Evolutionary conservation across 23 tunicate genomes (phyloP).

Genomic region (Ascidia mentula): DNA sequence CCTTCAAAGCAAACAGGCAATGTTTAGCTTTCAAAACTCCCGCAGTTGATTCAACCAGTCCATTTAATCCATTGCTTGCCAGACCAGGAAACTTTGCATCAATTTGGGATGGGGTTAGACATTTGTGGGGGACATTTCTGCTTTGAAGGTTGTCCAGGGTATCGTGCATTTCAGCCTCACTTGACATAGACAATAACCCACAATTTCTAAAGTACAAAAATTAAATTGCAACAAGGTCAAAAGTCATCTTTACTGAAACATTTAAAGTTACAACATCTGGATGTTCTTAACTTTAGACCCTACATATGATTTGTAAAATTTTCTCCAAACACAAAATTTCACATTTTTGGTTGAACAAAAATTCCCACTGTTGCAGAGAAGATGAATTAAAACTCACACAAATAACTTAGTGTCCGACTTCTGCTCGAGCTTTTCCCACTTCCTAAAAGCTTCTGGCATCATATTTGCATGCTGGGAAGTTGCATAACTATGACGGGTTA

Average conservation of each 20-base stretch:
- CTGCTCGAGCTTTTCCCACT: conserved; percentile 62
- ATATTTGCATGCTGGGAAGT: conserved; percentile 29
- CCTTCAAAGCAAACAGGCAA: conserved; percentile 57
- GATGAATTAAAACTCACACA: too few species aligned
- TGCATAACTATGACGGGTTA: conserved; percentile 45
- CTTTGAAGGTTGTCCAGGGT: neutral
- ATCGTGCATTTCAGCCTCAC: neutral
- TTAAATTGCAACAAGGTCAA: too few species aligned
- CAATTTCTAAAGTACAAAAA: neutral
- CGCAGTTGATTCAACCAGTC: conserved; percentile 42
- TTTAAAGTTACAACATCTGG: too few species aligned
- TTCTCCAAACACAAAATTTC: neutral
- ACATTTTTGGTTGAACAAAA: neutral
- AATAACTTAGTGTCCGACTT: conserved; percentile 24
- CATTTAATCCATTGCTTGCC: conserved; percentile 6
- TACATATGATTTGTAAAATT: too few species aligned
- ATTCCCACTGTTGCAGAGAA: too few species aligned
- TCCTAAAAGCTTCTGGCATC: conserved; percentile 74
- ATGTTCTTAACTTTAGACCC: too few species aligned
- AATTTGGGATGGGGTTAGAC: conserved; percentile 17
- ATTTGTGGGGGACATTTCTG: neutral
- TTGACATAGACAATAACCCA: neutral
- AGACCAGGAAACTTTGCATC: conserved; percentile 44
- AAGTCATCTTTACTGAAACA: too few species aligned
- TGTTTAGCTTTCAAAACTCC: conserved; percentile 61